phyloP scores from a whole-genome alignment of 2,797 vertebrate species.

The Sebastolobus altivelis region DNA sequence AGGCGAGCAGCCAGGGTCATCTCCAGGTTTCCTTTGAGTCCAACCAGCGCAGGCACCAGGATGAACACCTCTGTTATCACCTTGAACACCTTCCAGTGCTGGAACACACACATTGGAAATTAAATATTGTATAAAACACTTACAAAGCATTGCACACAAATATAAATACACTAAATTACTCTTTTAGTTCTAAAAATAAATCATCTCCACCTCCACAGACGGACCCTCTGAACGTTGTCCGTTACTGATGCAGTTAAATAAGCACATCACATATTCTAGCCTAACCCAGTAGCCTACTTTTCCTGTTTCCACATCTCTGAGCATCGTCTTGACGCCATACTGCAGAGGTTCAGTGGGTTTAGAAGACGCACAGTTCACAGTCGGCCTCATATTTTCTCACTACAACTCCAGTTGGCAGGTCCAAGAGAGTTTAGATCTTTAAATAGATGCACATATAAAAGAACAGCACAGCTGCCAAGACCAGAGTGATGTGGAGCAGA shows the following conservation, averaged over 20 bases:
- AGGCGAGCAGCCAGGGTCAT: conserved; percentile 97
- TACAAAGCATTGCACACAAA: neutral
- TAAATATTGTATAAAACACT: neutral
- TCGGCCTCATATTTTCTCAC: conserved; percentile 39
- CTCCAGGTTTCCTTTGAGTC: conserved; percentile 98
- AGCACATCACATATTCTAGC: conserved; percentile 61
- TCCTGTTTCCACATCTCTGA: conserved; percentile 52
- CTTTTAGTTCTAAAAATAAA: neutral
- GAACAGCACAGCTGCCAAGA: conserved; percentile 52
- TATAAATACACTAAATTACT: neutral
- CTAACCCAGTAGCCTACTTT: conserved; percentile 72
- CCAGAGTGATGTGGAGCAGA: conserved; percentile 25
- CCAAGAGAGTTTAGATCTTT: conserved; percentile 53
- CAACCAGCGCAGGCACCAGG: conserved; percentile 94
- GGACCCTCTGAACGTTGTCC: conserved; percentile 27
- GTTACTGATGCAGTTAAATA: conserved; percentile 48
- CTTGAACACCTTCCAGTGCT: conserved; percentile 97
- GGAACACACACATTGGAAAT: conserved; percentile 52
- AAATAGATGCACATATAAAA: conserved; percentile 70
- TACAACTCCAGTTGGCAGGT: conserved; percentile 36
- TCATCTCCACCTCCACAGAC: conserved; percentile 1
- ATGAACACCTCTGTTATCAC: conserved; percentile 95
- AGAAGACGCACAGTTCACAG: conserved; percentile 35
- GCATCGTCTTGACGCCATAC: conserved; percentile 17
- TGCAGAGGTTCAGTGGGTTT: conserved; percentile 62